Evolutionary conservation across 2,113 vertebrate species (phyloP).

Genomic region (Zosterops borbonicus): DNA sequence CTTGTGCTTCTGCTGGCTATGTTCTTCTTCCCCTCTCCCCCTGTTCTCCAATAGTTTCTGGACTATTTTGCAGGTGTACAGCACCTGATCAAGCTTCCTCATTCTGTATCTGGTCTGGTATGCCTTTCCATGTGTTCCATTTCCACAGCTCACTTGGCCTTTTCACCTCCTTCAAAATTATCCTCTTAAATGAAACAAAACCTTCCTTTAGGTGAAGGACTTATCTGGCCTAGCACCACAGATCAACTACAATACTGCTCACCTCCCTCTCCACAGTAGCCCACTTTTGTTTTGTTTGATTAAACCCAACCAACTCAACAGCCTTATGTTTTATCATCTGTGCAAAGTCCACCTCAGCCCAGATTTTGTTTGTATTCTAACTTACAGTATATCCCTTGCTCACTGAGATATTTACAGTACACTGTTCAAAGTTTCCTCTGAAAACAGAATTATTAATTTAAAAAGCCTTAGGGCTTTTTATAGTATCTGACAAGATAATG

Average conservation of each 20-base stretch:
- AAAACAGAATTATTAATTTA: neutral
- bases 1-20: neutral
- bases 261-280: neutral
- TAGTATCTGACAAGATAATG: neutral
- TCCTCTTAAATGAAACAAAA: neutral
- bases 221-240: neutral
- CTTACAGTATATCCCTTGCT: neutral
- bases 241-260: neutral
- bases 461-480: neutral
- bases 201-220: neutral
- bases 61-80: neutral
- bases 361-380: neutral
- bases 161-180: neutral
- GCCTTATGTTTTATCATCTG: neutral
- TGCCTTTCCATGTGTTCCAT: neutral
- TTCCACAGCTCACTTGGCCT: neutral
- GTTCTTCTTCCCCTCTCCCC: neutral
- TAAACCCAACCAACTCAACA: neutral
- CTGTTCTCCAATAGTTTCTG: neutral
- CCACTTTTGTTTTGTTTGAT: neutral
- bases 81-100: neutral
- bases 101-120: neutral
- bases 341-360: neutral
- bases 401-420: neutral
- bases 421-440: neutral